Base-by-base conservation (phyloP, 2,797 vertebrate species). In the Cercopithecus neglectus region DNA sequence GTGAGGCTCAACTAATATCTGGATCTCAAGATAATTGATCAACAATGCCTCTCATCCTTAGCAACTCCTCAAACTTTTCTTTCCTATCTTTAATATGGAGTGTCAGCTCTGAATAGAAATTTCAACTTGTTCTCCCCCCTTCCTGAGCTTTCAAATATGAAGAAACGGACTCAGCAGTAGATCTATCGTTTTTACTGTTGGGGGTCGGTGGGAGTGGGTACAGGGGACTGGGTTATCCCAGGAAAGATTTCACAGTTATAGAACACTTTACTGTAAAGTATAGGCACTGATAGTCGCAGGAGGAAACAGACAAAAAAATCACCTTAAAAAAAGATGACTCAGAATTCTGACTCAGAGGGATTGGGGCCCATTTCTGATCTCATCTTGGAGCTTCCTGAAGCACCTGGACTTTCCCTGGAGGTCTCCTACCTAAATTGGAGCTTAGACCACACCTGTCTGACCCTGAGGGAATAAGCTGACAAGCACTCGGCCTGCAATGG, bases 361-460 rank as follows among this genome's bases (percentile, higher is more conserved):
- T 78, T 24, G 39, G 76, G 80, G 97, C 97, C 96, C 96, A 97
- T 46, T 93, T 96, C 92, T 98, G 97, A 97, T 84, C 97, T 98
- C 97, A 98, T 92, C 93, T 19, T 82, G 50, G 53, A 94, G 94
- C 94, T 70, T 97, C 89, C 53, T 86, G 59, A 81, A 88, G 92
- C 97, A 97, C 96, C 97, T 97, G 95, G 96, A 57, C 76, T 96
- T 94, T 96, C 80, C 50, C 72, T 90, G 36, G 91, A 94, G 95
- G 78, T 93, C 83, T 97, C 53, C 36, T 93, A 96, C 94, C 96
- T 91, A 79, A 87, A 55, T 48, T 33, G 83, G 79, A 82, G 93
- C 89, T 91, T 76, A 96, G 93, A 93, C 84, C 98, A 96, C 98
- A 98, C 96, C 96, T 98, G 96, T 70, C 81, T 55, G 80, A 88